phyloP scores from a whole-genome alignment of 2,888 invertebrate species.

The Lithodes maja region DNA sequence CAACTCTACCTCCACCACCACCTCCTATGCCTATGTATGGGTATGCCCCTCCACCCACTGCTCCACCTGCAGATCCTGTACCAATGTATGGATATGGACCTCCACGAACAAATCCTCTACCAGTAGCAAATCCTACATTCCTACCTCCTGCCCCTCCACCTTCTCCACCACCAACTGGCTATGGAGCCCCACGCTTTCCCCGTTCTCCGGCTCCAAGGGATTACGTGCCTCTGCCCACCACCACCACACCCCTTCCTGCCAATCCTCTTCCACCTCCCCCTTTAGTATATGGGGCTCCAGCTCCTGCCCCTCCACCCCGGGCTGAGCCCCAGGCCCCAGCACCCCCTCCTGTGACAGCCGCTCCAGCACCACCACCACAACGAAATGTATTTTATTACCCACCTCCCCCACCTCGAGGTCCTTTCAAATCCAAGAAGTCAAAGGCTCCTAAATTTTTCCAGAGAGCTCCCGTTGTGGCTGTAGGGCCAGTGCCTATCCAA shows the following conservation, averaged over 20 bases:
- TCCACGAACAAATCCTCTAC: slow-evolving; percentile 36
- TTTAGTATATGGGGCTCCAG: slow-evolving; percentile 25
- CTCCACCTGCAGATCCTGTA: slow-evolving; percentile 14
- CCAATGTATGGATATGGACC: slow-evolving; percentile 36
- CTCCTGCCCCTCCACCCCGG: slow-evolving; percentile 11
- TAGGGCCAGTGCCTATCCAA: slow-evolving; percentile 29
- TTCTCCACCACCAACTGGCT: slow-evolving; percentile 19
- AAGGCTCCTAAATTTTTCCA: slow-evolving; percentile 29
- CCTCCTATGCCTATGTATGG: slow-evolving; percentile 8
- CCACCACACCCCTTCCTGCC: slow-evolving; percentile 6
- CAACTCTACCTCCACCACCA: slow-evolving; percentile 20
- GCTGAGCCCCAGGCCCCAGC: slow-evolving; percentile 31
- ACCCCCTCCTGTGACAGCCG: slow-evolving; percentile 27
- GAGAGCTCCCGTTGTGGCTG: slow-evolving; percentile 43
- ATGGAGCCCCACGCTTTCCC: slow-evolving; percentile 22
- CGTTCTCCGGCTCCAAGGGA: background rate
- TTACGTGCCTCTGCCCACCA: slow-evolving; percentile 22
- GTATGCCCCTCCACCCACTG: slow-evolving; percentile 30
- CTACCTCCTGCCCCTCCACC: slow-evolving; percentile 41
- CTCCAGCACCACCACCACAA: background rate
- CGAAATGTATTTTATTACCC: background rate
- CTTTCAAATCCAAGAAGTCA: slow-evolving; percentile 27
- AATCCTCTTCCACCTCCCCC: slow-evolving; percentile 9
- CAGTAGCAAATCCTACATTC: slow-evolving; percentile 26
- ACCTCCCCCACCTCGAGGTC: slow-evolving; percentile 29